A percentile compares a stretch with the other conserved stretches of the same genome.
phyloP scores from a whole-genome alignment of 1,140 invertebrate species.

The Drosophila murphyi region DNA sequence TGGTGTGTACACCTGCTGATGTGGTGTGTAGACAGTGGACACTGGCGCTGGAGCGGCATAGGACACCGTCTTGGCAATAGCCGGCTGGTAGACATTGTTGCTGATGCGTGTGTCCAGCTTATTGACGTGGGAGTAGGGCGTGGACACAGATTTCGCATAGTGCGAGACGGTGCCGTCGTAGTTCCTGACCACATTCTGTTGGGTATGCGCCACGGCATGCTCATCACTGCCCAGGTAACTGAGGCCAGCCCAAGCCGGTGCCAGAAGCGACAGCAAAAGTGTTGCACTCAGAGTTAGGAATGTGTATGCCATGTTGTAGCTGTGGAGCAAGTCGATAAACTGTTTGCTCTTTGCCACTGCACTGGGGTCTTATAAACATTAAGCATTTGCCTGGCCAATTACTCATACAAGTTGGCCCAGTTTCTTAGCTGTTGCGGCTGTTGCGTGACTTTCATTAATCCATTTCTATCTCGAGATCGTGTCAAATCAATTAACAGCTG shows the following conservation, averaged over 20 bases:
- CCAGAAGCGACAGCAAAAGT: constrained; percentile 66
- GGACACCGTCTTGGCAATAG: constrained; percentile 78
- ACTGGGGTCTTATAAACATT: constrained; percentile 56
- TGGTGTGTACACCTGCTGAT: constrained; percentile 2
- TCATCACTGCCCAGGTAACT: constrained; percentile 79
- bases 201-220: constrained; percentile 86
- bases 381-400: constrained; percentile 46
- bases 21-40: constrained; percentile 32
- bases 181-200: constrained; percentile 86
- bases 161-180: constrained; percentile 87
- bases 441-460: constrained; percentile 81
- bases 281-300: constrained; percentile 82
- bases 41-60: constrained; percentile 73
- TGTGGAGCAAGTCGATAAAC: constrained; percentile 47
- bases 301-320: constrained; percentile 54
- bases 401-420: constrained; percentile 50
- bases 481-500: constrained; percentile 75
- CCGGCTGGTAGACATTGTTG: constrained; percentile 86
- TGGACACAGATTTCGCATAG: constrained; percentile 87
- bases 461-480: constrained; percentile 73
- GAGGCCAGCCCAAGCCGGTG: constrained; percentile 82
- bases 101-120: constrained; percentile 87
- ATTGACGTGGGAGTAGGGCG: constrained; percentile 87
- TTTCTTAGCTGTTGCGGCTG: constrained; percentile 48
- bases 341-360: constrained; percentile 45